These are phyloP conservation scores for Neogobius melanostomus DNA, from an alignment of 2,113 vertebrate species.

Conservation along the genomic window DNA sequence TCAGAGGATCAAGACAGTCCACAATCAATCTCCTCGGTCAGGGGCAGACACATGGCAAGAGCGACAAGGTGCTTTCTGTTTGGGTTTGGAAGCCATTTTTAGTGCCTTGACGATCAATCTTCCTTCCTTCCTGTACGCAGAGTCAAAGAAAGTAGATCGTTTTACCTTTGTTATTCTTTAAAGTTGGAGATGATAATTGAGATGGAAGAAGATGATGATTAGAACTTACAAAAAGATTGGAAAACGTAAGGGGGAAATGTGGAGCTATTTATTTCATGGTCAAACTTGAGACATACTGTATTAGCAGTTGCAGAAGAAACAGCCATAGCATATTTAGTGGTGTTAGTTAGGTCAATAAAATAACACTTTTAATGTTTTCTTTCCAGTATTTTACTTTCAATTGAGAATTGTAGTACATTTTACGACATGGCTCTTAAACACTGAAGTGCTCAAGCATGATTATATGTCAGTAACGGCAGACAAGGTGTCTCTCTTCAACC, in stretches of 20 bases:
- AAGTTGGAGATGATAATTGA: too few species aligned
- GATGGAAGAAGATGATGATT: constrained; percentile 20
- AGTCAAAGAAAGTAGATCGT: neutral
- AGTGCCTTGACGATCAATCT: constrained; percentile 47
- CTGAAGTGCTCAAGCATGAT: constrained; percentile 38
- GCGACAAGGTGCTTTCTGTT: constrained; percentile 21
- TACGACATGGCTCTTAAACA: constrained; percentile 23
- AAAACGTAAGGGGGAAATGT: too few species aligned
- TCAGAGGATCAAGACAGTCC: constrained; percentile 51
- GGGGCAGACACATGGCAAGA: constrained; percentile 26
- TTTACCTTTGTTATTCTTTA: too few species aligned
- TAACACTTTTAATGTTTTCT: too few species aligned
- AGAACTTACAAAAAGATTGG: constrained; percentile 43
- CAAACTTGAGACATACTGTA: too few species aligned
- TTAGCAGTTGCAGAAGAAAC: too few species aligned
- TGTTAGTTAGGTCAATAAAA: too few species aligned
- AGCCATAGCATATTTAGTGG: too few species aligned
- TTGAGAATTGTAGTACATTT: too few species aligned
- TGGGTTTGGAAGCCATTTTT: constrained; percentile 20
- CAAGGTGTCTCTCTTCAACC: constrained; percentile 49
- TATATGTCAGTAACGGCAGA: constrained; percentile 38
- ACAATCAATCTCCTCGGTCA: constrained; percentile 62
- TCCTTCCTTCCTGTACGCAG: constrained; percentile 25
- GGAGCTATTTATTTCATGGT: too few species aligned
- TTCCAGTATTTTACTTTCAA: too few species aligned